Conservation (phyloP, 2,113 vertebrate species). For the Rhynchopsitta pachyrhyncha region DNA sequence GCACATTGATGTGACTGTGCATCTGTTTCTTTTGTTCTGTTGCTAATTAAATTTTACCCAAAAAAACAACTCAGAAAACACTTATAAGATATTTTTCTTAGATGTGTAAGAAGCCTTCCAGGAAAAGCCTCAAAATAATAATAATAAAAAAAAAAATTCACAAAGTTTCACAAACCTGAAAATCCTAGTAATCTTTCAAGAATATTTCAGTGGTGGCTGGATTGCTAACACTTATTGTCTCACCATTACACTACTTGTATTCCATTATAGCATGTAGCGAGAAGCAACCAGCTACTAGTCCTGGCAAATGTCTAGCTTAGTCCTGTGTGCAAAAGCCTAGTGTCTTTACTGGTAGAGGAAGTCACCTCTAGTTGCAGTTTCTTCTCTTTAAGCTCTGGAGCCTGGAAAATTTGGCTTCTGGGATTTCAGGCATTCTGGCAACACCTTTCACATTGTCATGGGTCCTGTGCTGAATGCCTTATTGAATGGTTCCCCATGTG, state of each 20-base stretch:
- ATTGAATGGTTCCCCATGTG: rapidly evolving
- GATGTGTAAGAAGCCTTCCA: background rate
- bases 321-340: background rate
- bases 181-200: background rate
- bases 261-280: background rate
- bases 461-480: background rate
- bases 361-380: background rate
- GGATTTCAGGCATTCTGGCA: background rate
- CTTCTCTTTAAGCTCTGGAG: background rate
- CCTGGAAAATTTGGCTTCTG: background rate
- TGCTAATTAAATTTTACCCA: background rate
- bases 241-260: background rate
- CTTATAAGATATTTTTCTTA: background rate
- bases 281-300: background rate
- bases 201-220: background rate
- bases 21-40: background rate
- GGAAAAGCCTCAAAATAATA: background rate
- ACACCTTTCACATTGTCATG: rapidly evolving
- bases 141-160: background rate
- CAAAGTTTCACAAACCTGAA: background rate
- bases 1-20: background rate
- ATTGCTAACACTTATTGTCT: background rate
- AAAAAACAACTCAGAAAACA: background rate
- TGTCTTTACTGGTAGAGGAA: background rate
- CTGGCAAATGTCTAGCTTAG: background rate